Evolutionary conservation across 2,797 vertebrate species (phyloP).

Genomic region (Myotis vivesi): DNA sequence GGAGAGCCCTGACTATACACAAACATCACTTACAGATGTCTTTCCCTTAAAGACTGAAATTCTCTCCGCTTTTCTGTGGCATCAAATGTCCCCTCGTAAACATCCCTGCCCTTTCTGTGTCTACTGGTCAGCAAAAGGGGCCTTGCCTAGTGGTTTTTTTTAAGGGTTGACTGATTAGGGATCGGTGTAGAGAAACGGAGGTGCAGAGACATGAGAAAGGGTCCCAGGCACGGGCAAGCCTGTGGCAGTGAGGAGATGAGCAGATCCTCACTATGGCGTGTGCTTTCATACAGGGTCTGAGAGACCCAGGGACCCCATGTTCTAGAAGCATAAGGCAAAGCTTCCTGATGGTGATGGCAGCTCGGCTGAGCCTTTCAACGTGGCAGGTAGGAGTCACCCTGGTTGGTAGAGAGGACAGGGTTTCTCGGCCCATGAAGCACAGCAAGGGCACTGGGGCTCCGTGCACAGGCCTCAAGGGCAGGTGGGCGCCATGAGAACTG

Average conservation of each 20-base stretch:
- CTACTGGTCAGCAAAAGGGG: neutral
- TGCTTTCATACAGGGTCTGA: neutral
- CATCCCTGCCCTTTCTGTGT: neutral
- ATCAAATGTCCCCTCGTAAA: neutral
- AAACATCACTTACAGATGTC: neutral
- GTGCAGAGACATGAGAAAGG: neutral
- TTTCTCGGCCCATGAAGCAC: neutral
- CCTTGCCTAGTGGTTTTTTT: neutral
- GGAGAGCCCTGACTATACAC: neutral
- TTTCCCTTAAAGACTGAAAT: neutral
- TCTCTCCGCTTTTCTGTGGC: neutral
- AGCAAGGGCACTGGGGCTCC: accelerated
- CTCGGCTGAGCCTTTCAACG: neutral
- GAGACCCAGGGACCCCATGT: neutral
- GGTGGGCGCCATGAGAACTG: neutral
- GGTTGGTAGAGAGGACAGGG: too few relatives aligned
- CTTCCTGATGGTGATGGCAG: neutral
- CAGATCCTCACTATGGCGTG: neutral
- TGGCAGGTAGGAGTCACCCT: neutral
- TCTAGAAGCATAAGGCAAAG: neutral
- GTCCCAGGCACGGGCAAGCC: neutral
- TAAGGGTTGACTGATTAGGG: neutral
- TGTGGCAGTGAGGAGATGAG: neutral
- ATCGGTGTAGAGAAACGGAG: neutral
- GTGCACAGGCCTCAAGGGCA: neutral